Base-by-base conservation (phyloP, 2,797 vertebrate species). In the Ficedula albicollis region DNA sequence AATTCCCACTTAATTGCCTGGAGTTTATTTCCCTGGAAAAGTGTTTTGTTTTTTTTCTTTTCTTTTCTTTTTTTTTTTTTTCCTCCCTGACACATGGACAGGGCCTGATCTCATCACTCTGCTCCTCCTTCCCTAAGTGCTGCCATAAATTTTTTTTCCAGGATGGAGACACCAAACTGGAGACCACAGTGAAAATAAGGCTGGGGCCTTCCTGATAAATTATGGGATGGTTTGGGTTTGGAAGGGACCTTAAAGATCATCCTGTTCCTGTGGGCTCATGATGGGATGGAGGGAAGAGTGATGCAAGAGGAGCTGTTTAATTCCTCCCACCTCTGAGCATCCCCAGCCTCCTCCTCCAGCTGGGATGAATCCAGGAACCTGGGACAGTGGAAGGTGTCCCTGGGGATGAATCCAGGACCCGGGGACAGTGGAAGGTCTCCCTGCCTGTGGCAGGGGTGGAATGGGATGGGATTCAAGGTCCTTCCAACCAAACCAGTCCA, bases 1-100 rank as follows among this genome's bases (percentile, higher is more conserved):
- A 89, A 96, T 94, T 94, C 95, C 79, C 86, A 5, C 26, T 56
- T 95, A 89, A 94, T 89, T 95, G 91, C 86, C 73, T 73, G 32
- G 85, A 69, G 90, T 95, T 94, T 66, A 38, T 96, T 95, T 85
- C 77, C 79, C 56, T 69, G 80, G n/a, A 66, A 92, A 93, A 90
- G 70, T 1, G 18, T 27, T 49, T 15, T n/a, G n/a, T 9, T 49
- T 16, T 8, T 48, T 48, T 48, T 48, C 13, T 48, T 48, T 26
- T 49, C 26, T 7, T 23, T 14, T 7, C n/a, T 11, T 8, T 11
- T 16, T 25, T 11, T 58, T 25, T 23, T 63, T 54, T 82, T 66
- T 67, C 27, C 58, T 68, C 81, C 74, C 32, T 3, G 7, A 58
- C 48, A 41, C 17, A 11, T 0, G 41, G 82, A 46, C 6, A 10